phyloP scores from a whole-genome alignment of 2,888 invertebrate genomes.

The Nipponacmea schrenckii region DNA sequence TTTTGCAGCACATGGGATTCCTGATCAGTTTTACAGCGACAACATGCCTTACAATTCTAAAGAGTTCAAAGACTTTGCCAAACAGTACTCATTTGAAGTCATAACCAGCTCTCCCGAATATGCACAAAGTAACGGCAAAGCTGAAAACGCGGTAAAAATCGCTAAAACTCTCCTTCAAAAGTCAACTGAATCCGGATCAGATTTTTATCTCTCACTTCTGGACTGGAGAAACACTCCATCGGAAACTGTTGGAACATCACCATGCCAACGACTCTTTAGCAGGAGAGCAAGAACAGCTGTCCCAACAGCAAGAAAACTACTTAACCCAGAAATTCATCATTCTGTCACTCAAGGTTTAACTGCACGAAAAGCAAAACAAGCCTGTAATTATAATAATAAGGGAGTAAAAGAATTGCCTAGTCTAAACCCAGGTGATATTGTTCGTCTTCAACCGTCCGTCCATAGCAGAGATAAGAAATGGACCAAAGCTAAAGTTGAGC shows the following conservation, averaged over 20 bases:
- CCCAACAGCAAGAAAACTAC: neutral
- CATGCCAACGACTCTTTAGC: neutral
- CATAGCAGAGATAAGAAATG: neutral
- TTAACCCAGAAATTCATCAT: neutral
- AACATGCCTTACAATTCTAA: conserved; percentile 30
- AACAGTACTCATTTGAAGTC: neutral
- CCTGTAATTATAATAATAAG: neutral
- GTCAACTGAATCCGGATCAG: neutral
- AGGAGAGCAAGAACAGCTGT: neutral
- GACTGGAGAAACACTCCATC: neutral
- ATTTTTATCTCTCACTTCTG: neutral
- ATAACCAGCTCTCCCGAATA: neutral
- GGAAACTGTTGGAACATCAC: neutral
- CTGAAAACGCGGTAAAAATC: neutral
- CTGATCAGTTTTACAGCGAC: conserved; percentile 26
- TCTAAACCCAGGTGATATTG: neutral
- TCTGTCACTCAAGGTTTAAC: neutral
- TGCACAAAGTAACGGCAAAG: neutral
- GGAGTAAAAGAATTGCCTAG: neutral
- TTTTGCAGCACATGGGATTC: conserved; percentile 32
- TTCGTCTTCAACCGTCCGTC: neutral
- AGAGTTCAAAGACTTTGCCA: conserved; percentile 26
- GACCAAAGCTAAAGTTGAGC: neutral
- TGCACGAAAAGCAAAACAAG: neutral
- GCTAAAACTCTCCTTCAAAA: neutral